These are phyloP conservation scores for Norana najaformis DNA, from an alignment of 2,888 invertebrate species.

Conservation along the genomic window DNA sequence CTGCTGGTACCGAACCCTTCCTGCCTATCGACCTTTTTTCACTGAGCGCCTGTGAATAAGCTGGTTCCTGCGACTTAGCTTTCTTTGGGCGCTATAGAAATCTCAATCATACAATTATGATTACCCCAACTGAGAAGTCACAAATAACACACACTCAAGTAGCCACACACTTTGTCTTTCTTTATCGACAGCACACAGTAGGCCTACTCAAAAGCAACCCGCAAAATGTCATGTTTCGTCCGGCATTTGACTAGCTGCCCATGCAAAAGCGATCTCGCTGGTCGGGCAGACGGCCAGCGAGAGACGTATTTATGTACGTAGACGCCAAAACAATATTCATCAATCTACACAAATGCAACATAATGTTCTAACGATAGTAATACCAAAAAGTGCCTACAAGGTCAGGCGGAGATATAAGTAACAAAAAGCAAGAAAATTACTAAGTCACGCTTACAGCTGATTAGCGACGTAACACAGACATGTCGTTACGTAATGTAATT, in stretches of 20 bases:
- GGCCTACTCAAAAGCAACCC: conserved; percentile 13
- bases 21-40: no score
- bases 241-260: conserved; percentile 13
- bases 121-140: no score
- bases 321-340: conserved; percentile 13
- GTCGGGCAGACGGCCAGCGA: not conserved
- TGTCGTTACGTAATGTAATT: not conserved
- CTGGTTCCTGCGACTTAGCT: no score
- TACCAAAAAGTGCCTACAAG: not conserved
- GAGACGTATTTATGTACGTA: not conserved
- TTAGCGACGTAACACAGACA: not conserved
- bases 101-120: no score
- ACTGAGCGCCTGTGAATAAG: no score
- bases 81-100: no score
- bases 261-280: conserved; percentile 13
- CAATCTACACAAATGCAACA: conserved; percentile 13
- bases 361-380: not conserved
- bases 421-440: conserved; percentile 13
- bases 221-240: conserved; percentile 13
- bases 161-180: conserved; percentile 7
- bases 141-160: not conserved
- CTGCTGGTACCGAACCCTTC: no score
- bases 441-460: not conserved
- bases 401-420: conserved; percentile 1
- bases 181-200: conserved; percentile 13